Conservation (phyloP, 2,113 vertebrate genomes). For the Upupa epops region DNA sequence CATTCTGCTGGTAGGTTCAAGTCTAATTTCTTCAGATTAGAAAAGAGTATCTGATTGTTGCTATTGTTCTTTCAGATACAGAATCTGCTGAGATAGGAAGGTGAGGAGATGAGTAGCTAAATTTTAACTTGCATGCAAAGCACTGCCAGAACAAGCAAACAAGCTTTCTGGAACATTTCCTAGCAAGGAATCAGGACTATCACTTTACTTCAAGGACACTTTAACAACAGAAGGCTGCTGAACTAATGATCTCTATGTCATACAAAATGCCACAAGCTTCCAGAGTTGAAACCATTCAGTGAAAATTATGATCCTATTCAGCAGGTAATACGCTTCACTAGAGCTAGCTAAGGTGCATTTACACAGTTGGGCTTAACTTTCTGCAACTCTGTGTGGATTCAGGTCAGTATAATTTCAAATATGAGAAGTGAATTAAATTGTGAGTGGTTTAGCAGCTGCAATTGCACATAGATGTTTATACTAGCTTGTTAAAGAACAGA, state of each 20-base stretch:
- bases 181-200: not conserved
- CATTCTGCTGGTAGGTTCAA: not conserved
- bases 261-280: not conserved
- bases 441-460: not conserved
- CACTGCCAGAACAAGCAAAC: slow-evolving; percentile 21
- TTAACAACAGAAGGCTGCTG: not conserved
- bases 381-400: not conserved
- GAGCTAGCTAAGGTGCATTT: not conserved
- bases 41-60: not conserved
- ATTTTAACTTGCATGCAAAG: slow-evolving; percentile 25
- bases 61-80: slow-evolving; percentile 33
- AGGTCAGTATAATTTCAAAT: not conserved
- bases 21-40: slow-evolving; percentile 23
- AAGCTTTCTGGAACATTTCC: slow-evolving; percentile 19
- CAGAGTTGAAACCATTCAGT: not conserved
- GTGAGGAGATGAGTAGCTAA: slow-evolving; percentile 27
- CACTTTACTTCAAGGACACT: not conserved
- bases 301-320: not conserved
- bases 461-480: not conserved
- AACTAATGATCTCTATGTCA: not conserved
- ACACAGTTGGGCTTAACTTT: not conserved
- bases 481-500: not conserved
- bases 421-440: not conserved
- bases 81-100: slow-evolving; percentile 60
- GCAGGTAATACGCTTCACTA: not conserved